Evolutionary conservation across 2,797 vertebrate genomes (phyloP).

Genomic region (Aldrovandia affinis): DNA sequence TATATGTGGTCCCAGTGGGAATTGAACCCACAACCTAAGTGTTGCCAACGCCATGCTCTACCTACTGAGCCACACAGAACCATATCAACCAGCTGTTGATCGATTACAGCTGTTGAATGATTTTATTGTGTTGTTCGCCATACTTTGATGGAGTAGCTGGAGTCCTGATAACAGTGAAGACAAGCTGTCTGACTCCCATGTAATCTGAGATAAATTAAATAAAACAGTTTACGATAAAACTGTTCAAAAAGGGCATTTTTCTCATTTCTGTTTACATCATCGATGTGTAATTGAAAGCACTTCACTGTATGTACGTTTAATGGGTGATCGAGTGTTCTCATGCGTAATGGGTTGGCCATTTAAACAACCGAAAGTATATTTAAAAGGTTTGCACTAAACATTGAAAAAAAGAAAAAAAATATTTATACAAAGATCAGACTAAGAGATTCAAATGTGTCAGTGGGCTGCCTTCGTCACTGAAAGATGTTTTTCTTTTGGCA

Average conservation of each 20-base stretch:
- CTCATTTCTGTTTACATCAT: background rate
- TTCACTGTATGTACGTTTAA: background rate
- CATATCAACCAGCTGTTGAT: too few relatives aligned
- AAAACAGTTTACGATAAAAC: background rate
- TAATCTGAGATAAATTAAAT: slow-evolving; percentile 7
- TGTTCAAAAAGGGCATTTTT: background rate
- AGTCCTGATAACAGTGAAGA: background rate
- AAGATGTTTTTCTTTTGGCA: background rate
- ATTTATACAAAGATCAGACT: background rate
- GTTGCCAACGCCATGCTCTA: too few relatives aligned
- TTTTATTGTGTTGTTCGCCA: background rate
- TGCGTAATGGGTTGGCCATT: background rate
- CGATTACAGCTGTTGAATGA: background rate
- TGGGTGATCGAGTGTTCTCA: background rate
- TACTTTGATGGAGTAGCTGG: background rate
- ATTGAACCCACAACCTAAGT: too few relatives aligned
- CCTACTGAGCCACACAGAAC: too few relatives aligned
- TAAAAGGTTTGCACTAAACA: background rate
- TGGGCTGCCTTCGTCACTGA: background rate
- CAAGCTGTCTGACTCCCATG: background rate
- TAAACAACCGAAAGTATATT: background rate
- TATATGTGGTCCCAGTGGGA: too few relatives aligned
- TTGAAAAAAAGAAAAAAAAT: background rate
- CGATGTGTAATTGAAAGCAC: background rate
- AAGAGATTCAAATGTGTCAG: background rate